Percentiles rank a stretch among this genome's conserved stretches.
phyloP scores from a whole-genome alignment of 1,140 invertebrate genomes.

The Aradophagus sp. region DNA sequence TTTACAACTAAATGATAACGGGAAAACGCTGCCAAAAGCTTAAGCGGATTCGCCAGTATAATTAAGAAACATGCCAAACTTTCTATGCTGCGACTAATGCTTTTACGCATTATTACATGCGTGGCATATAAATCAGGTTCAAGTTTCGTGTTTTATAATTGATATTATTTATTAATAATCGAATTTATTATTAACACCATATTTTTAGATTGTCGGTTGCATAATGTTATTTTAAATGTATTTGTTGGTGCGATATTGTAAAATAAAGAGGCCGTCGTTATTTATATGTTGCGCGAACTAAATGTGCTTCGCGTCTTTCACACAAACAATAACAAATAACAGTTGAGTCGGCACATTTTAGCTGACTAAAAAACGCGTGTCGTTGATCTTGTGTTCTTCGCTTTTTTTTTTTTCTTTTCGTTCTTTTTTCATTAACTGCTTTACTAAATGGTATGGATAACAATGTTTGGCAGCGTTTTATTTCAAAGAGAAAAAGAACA shows the following conservation, averaged over 20 bases:
- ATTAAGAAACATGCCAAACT: too few species aligned
- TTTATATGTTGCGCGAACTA: constrained; percentile 7
- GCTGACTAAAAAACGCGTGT: background rate
- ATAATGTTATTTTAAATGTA: constrained; percentile 8
- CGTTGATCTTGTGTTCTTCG: constrained; percentile 3
- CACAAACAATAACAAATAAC: background rate
- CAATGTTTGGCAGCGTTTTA: constrained; percentile 19
- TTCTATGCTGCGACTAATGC: too few species aligned
- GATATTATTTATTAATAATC: constrained; percentile 30
- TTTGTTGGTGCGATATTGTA: constrained; percentile 6
- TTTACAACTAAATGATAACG: too few species aligned
- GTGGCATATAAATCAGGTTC: too few species aligned
- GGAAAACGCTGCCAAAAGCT: too few species aligned
- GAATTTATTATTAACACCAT: constrained; percentile 17
- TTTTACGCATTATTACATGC: too few species aligned
- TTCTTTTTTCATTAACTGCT: constrained; percentile 10
- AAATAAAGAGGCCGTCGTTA: constrained; percentile 2
- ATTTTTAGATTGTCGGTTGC: constrained; percentile 4
- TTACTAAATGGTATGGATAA: too few species aligned
- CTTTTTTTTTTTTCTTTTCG: background rate
- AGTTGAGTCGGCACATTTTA: background rate
- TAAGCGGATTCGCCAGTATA: too few species aligned
- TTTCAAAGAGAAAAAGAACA: too few species aligned
- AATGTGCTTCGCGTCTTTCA: constrained; percentile 1
- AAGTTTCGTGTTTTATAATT: too few species aligned